Evolutionary conservation across 2,888 invertebrate species (phyloP), one percentile per base, ranked within the genome.

Genomic region (Sarcophaga caerulescens): DNA sequence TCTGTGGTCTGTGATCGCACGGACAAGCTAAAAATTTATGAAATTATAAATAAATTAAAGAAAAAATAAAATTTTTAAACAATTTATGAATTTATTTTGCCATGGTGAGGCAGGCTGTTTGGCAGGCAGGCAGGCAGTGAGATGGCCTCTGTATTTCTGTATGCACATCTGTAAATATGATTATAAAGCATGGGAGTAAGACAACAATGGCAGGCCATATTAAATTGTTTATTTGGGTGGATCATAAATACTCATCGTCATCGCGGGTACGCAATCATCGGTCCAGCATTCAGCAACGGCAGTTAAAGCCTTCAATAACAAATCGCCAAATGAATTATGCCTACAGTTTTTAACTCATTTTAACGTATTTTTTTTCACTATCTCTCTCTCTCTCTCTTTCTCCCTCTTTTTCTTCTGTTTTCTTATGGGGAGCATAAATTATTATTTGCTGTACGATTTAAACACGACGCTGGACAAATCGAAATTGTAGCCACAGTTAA

Each of bases 241-340:
- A 59, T 80, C 84, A 75, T 79, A 79, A 69, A 79, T 84, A 74
- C 65, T 84, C 69, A 63, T 79, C 74, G 59, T 79, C 47, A 47
- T 47, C 35, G n/a, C n/a, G n/a, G 6, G 35, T 35, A 35, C 3
- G 35, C 35, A 35, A 52, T 52, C 12, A 17, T 12, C 5, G 70
- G 75, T 75, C 70, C 84, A 80, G 47, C 75, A 76, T 79, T 84
- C 79, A 80, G 69, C 70, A 80, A 75, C 65, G 60, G 70, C 79
- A 84, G 79, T 80, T 79, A 74, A 83, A 73, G 74, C 84, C 84
- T 87, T 88, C 89, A 89, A 89, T 89, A 92, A 92, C 90, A 92
- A 92, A 92, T 92, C 91, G 92, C 91, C 88, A 88, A 88, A 90
- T 90, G 89, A 90, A 89, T 90, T 89, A 89, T 90, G 89, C 87